Evolutionary conservation across 1,140 invertebrate species (phyloP).

Genomic region (Saccostrea echinata): DNA sequence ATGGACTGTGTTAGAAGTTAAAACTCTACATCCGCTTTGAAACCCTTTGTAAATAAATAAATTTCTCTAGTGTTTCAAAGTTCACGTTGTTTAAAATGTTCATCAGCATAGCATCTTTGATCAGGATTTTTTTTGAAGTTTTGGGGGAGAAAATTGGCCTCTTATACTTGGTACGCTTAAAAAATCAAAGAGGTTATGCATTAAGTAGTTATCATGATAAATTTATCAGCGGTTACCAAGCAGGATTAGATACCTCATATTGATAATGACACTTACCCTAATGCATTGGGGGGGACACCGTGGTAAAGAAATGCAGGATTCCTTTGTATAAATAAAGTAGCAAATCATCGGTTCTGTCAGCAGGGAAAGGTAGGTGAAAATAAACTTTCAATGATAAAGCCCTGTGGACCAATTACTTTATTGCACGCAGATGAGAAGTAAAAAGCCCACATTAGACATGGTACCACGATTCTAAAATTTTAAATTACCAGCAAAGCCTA

Average conservation of each 20-base stretch:
- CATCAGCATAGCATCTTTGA: no score
- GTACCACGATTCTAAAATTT: no score
- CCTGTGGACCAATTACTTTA: no score
- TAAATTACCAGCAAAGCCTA: no score
- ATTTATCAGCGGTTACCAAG: conserved; percentile 18
- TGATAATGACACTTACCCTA: neutral
- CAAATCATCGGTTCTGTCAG: neutral
- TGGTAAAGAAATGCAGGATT: neutral
- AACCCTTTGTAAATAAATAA: no score
- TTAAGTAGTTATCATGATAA: neutral
- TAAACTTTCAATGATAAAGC: neutral
- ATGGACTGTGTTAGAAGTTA: no score
- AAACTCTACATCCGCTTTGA: no score
- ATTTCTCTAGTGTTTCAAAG: no score
- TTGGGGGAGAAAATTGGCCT: neutral
- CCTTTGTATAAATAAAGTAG: neutral
- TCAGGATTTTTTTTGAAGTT: neutral
- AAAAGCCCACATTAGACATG: no score
- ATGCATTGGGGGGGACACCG: neutral
- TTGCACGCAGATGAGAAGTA: no score
- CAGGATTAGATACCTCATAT: neutral
- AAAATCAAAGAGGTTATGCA: neutral
- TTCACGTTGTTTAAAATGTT: no score
- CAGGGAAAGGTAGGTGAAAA: neutral
- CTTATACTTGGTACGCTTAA: neutral